phyloP scores from a whole-genome alignment of 1,140 invertebrate species.

The Lepidurus packardi region DNA sequence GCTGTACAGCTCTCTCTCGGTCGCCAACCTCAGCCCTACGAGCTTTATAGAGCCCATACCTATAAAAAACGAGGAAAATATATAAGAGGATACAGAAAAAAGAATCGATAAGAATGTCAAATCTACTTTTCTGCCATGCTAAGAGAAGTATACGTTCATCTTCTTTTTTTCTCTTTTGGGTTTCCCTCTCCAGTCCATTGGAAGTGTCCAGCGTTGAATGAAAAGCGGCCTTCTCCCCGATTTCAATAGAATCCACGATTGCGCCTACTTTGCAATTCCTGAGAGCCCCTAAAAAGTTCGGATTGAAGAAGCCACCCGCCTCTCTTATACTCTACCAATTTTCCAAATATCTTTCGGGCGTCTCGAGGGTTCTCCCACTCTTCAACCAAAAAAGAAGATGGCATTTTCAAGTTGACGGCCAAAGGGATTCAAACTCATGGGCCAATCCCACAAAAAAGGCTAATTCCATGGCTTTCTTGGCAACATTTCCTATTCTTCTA shows the following conservation, averaged over 20 bases:
- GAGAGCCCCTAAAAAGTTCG: slow-evolving; percentile 1
- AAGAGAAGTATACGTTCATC: neutral
- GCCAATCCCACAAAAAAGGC: no score
- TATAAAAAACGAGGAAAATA: neutral
- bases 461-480: no score
- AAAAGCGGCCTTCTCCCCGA: slow-evolving; percentile 11
- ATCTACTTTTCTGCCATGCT: neutral
- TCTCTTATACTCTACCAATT: neutral
- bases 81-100: neutral
- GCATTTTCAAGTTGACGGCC: slow-evolving; percentile 8
- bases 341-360: neutral
- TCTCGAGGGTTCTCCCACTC: neutral
- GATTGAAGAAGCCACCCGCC: neutral
- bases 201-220: slow-evolving; percentile 13
- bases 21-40: no score
- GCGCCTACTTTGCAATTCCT: slow-evolving; percentile 21
- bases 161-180: neutral
- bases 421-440: neutral
- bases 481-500: no score
- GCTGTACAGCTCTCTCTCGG: neutral
- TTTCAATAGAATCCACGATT: slow-evolving; percentile 19
- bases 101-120: no score
- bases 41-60: neutral
- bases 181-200: neutral
- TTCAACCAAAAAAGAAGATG: neutral